These are phyloP conservation scores for Koerneria pararmatus DNA, from an alignment of 2,888 invertebrate species.

Conservation along the genomic window DNA sequence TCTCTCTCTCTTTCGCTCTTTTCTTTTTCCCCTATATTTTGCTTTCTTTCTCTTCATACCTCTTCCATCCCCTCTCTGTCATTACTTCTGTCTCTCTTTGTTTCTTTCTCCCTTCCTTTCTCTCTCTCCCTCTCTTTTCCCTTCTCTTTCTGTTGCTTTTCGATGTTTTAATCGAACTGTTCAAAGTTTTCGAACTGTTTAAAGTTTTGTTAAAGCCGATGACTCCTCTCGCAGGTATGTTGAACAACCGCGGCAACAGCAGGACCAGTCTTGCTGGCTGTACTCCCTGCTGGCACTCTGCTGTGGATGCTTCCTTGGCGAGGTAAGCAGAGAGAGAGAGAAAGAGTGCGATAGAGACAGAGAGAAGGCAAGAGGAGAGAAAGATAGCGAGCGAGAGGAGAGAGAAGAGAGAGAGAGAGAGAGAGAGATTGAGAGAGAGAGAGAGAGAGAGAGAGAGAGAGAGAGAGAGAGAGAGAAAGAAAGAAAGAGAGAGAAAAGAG, in stretches of 20 bases:
- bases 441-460: too few species aligned
- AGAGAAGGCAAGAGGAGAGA: too few species aligned
- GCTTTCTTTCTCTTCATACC: background rate
- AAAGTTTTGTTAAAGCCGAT: slow-evolving; percentile 2
- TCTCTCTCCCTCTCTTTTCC: background rate
- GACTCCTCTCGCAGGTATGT: slow-evolving; percentile 35
- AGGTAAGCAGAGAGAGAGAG: slow-evolving; percentile 25
- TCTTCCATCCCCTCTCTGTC: background rate
- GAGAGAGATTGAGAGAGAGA: too few species aligned
- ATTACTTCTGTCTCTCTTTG: slow-evolving; percentile 14
- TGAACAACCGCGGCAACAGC: slow-evolving; percentile 32
- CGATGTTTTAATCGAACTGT: slow-evolving; percentile 8
- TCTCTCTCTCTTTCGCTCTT: slow-evolving; percentile 9
- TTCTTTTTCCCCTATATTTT: slow-evolving; percentile 22
- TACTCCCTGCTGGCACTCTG: slow-evolving; percentile 45
- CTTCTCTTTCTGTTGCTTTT: slow-evolving; percentile 11
- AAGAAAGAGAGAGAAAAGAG: too few species aligned
- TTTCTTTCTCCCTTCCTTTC: slow-evolving; percentile 18
- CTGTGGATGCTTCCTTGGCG: slow-evolving; percentile 51
- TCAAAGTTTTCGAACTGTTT: slow-evolving; percentile 17
- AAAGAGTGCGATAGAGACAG: too few species aligned
- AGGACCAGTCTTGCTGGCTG: slow-evolving; percentile 45
- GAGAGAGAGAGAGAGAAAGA: too few species aligned
- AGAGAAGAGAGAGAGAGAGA: too few species aligned
- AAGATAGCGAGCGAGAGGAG: too few species aligned